Conservation (phyloP, 2,113 vertebrate species). For the Balaenoptera acutorostrata region DNA sequence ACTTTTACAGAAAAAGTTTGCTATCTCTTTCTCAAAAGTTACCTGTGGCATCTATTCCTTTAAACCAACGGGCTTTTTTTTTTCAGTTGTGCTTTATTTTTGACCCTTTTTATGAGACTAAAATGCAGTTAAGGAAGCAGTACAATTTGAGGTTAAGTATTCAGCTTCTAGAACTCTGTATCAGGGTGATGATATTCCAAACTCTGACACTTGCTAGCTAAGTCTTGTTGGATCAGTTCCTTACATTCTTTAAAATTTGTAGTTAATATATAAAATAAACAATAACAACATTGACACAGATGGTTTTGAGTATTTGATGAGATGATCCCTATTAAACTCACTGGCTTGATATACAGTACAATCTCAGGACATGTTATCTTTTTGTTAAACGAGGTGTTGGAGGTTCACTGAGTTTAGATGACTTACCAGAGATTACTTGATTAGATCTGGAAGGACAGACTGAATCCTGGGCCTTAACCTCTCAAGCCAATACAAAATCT, state of each 20-base stretch:
- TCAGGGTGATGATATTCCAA: not conserved
- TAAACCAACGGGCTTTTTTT: not conserved
- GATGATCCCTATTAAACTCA: not conserved
- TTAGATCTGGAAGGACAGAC: not conserved
- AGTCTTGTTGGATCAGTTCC: not conserved
- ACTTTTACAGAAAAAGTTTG: not conserved
- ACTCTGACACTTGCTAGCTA: not conserved
- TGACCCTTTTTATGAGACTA: not conserved
- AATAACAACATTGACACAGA: not conserved
- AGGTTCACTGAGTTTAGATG: not conserved
- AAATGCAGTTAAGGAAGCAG: not conserved
- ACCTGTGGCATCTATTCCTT: not conserved
- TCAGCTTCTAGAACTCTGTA: not conserved
- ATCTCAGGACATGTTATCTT: not conserved
- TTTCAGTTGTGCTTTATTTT: not conserved
- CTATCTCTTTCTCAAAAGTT: not conserved
- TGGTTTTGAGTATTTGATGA: not conserved
- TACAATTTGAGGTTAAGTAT: not conserved
- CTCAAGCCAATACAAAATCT: not conserved
- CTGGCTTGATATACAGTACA: not conserved
- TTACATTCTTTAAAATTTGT: not conserved
- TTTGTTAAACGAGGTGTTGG: not conserved
- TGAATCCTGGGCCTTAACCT: not conserved
- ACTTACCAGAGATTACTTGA: not conserved
- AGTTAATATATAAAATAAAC: not conserved